Base-by-base conservation (phyloP, 2,797 vertebrate genomes). In the Knipowitschia caucasica region DNA sequence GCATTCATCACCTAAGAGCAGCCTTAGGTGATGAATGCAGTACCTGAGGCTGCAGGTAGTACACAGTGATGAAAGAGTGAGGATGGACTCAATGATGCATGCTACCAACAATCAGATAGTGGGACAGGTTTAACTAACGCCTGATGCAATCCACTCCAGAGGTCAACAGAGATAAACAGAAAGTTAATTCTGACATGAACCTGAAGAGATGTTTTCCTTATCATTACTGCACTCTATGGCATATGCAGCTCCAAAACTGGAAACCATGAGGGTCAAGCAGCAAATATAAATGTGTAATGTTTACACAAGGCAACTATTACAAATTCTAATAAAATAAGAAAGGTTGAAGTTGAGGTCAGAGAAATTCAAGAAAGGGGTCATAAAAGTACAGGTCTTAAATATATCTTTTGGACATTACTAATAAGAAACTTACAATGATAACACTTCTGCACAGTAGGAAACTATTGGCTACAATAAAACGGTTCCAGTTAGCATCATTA, bases 41-140 rank as follows among this genome's bases (percentile, higher is more conserved):
- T n/a, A n/a, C n/a, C n/a, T n/a, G n/a, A n/a, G n/a, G n/a, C n/a
- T n/a, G n/a, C n/a, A n/a, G n/a, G n/a, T n/a, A n/a, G n/a, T n/a
- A n/a, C n/a, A n/a, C n/a, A n/a, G n/a, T n/a, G n/a, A n/a, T n/a
- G n/a, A n/a, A n/a, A n/a, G n/a, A n/a, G n/a, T n/a, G n/a, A n/a
- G n/a, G n/a, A n/a, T n/a, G n/a, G n/a, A n/a, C n/a, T n/a, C n/a
- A n/a, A n/a, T n/a, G n/a, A n/a, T n/a, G n/a, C n/a, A n/a, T n/a
- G n/a, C n/a, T n/a, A 69, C 59, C 53, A 15, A 14, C 42, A 50
- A 56, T 40, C 39, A 27, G 38, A 45, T 4, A 44, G 40, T 40
- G 31, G 31, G 25, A 66, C 20, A 60, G 31, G 50, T 62, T 68
- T 61, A 66, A 38, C 44, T 42, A 9, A 17, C 20, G 9, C 53